Conservation (phyloP, 2,797 vertebrate genomes). For the Todus mexicanus region DNA sequence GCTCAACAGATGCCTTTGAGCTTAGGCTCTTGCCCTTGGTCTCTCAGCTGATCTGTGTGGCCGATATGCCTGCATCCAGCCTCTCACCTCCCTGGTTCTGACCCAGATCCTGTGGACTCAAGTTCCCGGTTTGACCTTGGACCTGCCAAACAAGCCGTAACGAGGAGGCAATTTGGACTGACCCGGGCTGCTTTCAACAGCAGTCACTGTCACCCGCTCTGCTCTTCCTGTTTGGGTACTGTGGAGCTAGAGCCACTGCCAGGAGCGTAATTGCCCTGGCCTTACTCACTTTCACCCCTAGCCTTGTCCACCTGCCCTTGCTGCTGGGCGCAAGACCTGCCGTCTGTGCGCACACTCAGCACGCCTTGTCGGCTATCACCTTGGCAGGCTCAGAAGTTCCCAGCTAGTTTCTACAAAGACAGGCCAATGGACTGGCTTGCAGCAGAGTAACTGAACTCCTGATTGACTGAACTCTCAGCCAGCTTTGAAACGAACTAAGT, state of each 20-base stretch:
- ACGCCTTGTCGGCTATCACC: not conserved
- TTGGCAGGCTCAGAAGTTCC: not conserved
- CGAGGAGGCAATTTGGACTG: not conserved
- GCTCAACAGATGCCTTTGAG: not conserved
- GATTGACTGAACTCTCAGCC: not conserved
- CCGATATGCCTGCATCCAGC: not conserved
- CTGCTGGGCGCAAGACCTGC: not conserved
- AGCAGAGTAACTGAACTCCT: not conserved
- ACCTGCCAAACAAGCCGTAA: not conserved
- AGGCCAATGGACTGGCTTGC: not conserved
- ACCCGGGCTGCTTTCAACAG: not conserved
- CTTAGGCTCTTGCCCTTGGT: not conserved
- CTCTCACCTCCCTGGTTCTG: not conserved
- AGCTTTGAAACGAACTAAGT: not conserved
- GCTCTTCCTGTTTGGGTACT: not conserved
- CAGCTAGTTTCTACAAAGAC: not conserved
- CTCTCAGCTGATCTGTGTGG: not conserved
- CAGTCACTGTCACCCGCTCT: not conserved
- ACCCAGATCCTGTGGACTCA: not conserved
- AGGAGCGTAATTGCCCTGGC: not conserved
- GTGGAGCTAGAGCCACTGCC: fast-evolving
- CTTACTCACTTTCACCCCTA: not conserved
- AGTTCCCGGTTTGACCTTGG: not conserved
- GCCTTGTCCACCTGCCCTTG: not conserved
- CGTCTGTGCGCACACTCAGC: not conserved